Evolutionary conservation across 2,797 vertebrate genomes (phyloP).

Genomic region (Pseudotriccus pelzelni): DNA sequence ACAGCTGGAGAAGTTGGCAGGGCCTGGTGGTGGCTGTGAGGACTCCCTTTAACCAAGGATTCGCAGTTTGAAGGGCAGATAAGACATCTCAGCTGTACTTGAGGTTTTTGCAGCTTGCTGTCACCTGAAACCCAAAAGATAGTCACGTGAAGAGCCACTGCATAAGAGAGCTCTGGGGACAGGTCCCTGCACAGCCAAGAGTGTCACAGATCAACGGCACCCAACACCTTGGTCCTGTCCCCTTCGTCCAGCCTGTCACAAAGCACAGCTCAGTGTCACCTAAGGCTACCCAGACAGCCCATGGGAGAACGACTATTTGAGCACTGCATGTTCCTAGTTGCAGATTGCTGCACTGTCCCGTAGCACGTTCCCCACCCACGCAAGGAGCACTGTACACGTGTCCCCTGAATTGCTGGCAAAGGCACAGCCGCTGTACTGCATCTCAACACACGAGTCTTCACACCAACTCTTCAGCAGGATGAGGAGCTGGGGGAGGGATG

Average conservation of each 20-base stretch:
- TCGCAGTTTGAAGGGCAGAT: neutral
- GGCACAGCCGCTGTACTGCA: neutral
- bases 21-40: neutral
- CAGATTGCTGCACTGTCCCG: neutral
- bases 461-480: neutral
- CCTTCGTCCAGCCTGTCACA: neutral
- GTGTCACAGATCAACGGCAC: neutral
- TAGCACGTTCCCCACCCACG: rapidly evolving
- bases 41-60: neutral
- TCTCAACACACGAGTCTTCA: neutral
- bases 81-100: neutral
- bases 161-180: neutral
- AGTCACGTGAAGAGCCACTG: neutral
- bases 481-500: neutral
- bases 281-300: neutral
- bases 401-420: neutral
- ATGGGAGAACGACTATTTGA: neutral
- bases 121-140: conserved; percentile 56
- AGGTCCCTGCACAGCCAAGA: neutral
- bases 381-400: neutral
- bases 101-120: neutral
- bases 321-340: neutral
- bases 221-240: neutral
- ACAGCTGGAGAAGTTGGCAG: neutral
- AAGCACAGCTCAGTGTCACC: neutral